Conservation (phyloP, 2,113 vertebrate genomes). For the Aegithalos caudatus region DNA sequence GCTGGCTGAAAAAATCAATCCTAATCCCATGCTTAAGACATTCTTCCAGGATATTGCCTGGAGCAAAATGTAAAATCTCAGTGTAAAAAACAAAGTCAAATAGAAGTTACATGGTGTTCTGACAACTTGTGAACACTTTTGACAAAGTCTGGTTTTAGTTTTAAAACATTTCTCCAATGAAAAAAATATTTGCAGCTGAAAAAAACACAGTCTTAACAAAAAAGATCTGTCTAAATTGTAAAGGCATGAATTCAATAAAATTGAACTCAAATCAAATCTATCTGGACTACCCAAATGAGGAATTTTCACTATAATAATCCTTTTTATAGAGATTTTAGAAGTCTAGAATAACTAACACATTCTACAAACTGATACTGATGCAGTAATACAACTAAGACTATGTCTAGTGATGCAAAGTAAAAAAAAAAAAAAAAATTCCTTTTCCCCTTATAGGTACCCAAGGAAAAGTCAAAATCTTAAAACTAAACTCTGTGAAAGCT, state of each 20-base stretch:
- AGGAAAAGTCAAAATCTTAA: background rate
- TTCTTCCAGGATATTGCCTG: background rate
- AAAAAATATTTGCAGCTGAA: background rate
- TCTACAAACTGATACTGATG: background rate
- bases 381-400: background rate
- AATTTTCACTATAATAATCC: background rate
- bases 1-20: background rate
- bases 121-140: background rate
- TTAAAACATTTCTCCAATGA: background rate
- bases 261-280: background rate
- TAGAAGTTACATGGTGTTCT: fast-evolving
- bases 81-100: background rate
- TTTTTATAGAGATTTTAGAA: background rate
- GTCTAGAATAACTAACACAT: background rate
- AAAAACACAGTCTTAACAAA: background rate
- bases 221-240: background rate
- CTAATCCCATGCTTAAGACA: background rate
- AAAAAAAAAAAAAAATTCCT: background rate
- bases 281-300: background rate
- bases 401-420: background rate
- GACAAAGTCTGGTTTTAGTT: background rate
- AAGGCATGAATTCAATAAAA: background rate
- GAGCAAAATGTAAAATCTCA: background rate
- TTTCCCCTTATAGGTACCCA: background rate
- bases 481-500: background rate